Evolutionary conservation across 2,888 invertebrate genomes (phyloP).

Genomic region (Anthoptus insignis): DNA sequence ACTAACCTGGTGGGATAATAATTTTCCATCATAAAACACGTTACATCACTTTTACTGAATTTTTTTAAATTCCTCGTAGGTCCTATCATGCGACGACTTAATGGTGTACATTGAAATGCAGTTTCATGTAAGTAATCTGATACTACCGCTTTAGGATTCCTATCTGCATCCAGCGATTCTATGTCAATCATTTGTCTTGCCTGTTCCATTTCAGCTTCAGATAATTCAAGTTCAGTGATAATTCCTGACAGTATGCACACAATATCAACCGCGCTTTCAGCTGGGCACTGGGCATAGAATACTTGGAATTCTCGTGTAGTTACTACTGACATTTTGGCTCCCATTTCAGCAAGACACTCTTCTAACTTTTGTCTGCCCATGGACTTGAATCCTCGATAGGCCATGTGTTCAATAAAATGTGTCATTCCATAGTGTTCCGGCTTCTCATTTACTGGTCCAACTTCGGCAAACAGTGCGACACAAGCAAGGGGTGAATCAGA

Average conservation of each 20-base stretch:
- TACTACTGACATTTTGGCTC: slow-evolving; percentile 57
- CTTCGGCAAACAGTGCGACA: slow-evolving; percentile 62
- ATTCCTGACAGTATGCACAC: slow-evolving; percentile 58
- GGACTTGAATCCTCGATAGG: slow-evolving; percentile 62
- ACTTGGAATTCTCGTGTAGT: slow-evolving; percentile 68
- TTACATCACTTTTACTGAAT: slow-evolving; percentile 78
- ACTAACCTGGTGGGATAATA: slow-evolving; percentile 88
- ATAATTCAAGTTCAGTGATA: slow-evolving; percentile 57
- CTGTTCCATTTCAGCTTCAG: slow-evolving; percentile 56
- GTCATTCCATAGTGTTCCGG: slow-evolving; percentile 66
- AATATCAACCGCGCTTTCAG: slow-evolving; percentile 46
- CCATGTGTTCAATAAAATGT: slow-evolving; percentile 74
- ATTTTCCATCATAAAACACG: slow-evolving; percentile 56
- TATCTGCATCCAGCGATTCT: slow-evolving; percentile 68
- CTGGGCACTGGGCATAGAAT: slow-evolving; percentile 57
- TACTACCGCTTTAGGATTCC: slow-evolving; percentile 63
- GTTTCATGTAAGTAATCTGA: slow-evolving; percentile 81
- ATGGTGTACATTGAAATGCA: slow-evolving; percentile 80
- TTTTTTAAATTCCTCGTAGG: slow-evolving; percentile 88
- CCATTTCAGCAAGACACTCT: slow-evolving; percentile 47
- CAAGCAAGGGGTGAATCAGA: slow-evolving; percentile 57
- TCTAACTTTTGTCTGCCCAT: slow-evolving; percentile 54
- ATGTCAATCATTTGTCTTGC: slow-evolving; percentile 62
- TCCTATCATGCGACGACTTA: slow-evolving; percentile 83
- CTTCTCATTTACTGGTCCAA: slow-evolving; percentile 69